Evolutionary conservation across 2,797 vertebrate species (phyloP).

Genomic region (Danio aesculapii): DNA sequence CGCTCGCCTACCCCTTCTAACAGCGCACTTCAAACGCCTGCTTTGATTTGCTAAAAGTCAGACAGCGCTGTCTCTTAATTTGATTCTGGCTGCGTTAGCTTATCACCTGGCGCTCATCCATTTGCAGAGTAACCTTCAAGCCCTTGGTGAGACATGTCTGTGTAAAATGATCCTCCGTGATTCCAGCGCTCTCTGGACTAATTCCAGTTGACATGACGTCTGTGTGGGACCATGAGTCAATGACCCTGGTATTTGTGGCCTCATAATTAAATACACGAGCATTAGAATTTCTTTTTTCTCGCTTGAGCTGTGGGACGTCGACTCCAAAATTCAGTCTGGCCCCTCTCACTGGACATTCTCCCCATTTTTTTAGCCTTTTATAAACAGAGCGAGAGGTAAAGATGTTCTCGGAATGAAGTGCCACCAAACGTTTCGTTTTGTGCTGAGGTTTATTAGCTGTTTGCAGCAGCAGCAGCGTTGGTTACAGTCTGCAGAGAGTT

Average conservation of each 20-base stretch:
- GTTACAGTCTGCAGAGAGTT: constrained; percentile 17
- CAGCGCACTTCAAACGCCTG: constrained; percentile 15
- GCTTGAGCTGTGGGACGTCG: constrained; percentile 14
- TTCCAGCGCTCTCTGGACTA: constrained; percentile 64
- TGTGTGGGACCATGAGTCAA: constrained; percentile 57
- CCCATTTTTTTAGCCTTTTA: constrained; percentile 4
- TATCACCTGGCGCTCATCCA: constrained; percentile 28
- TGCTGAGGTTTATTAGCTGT: not conserved
- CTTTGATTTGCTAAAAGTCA: constrained; percentile 33
- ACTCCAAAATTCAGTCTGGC: constrained; percentile 19
- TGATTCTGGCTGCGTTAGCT: constrained; percentile 26
- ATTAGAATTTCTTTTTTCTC: constrained; percentile 26
- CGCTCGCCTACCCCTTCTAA: constrained; percentile 3
- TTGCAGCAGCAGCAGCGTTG: not conserved
- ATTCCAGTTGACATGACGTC: constrained; percentile 74
- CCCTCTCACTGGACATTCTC: constrained; percentile 33
- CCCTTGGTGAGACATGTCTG: constrained; percentile 23
- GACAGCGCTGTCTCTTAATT: constrained; percentile 28
- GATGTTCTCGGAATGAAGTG: constrained; percentile 40
- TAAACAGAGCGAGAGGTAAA: constrained; percentile 15
- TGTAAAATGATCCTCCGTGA: constrained; percentile 70
- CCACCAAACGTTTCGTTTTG: constrained; percentile 8
- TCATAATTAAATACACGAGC: constrained; percentile 55
- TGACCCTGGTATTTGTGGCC: constrained; percentile 34
- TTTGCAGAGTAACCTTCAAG: constrained; percentile 40